These are phyloP conservation scores for Psettodes erumei DNA, from an alignment of 2,113 vertebrate genomes.

Conservation along the genomic window DNA sequence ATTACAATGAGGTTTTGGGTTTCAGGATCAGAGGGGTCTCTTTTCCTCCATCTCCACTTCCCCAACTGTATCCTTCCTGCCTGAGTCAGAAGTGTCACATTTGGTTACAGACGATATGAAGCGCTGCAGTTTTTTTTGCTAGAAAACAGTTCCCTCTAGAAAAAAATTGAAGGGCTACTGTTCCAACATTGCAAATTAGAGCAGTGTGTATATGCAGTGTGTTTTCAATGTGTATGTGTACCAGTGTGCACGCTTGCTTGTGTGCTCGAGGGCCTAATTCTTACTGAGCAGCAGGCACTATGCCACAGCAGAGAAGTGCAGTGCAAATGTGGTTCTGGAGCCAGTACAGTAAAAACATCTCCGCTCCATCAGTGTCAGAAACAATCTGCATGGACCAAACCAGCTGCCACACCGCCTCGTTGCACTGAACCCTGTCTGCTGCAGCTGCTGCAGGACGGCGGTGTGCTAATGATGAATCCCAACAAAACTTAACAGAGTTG, in stretches of 20 bases:
- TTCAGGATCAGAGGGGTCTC: conserved; percentile 58
- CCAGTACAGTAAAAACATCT: conserved; percentile 70
- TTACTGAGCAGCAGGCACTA: conserved; percentile 9
- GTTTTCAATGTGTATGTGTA: neutral
- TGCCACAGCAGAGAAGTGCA: conserved; percentile 52
- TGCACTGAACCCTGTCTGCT: neutral
- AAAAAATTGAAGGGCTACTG: conserved; percentile 41
- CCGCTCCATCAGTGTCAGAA: conserved; percentile 74
- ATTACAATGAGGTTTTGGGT: conserved; percentile 71
- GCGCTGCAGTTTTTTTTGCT: conserved; percentile 44
- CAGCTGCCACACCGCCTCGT: conserved; percentile 54
- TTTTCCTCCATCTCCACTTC: conserved; percentile 46
- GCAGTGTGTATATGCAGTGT: too few relatives aligned
- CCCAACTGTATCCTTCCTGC: conserved; percentile 63
- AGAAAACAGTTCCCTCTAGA: conserved; percentile 32
- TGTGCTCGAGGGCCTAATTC: conserved; percentile 16
- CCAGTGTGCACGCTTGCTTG: conserved; percentile 1
- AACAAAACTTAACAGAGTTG: neutral
- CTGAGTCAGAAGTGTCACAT: conserved; percentile 62
- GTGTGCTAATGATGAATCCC: neutral
- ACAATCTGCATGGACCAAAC: conserved; percentile 65
- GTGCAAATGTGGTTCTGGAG: conserved; percentile 70
- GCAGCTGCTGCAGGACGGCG: conserved; percentile 38
- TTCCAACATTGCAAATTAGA: conserved; percentile 37
- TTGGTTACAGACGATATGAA: conserved; percentile 51